Conservation (phyloP, 1,140 invertebrate genomes). For the Ips typographus region DNA sequence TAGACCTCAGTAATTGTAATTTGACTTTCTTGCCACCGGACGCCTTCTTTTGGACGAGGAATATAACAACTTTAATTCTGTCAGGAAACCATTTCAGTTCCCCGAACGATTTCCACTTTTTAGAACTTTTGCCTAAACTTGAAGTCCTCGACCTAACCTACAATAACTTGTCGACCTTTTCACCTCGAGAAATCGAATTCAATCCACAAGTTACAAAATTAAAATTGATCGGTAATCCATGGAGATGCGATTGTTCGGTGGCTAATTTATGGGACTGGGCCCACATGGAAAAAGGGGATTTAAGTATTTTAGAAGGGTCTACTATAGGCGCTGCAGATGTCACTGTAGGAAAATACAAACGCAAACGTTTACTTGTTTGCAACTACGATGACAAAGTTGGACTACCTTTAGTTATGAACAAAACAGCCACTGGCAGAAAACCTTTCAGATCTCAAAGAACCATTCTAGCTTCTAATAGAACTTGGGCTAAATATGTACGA, state of each 20-base stretch:
- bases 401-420: constrained; percentile 49
- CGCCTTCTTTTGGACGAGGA: constrained; percentile 62
- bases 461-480: constrained; percentile 60
- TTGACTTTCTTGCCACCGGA: constrained; percentile 62
- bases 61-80: constrained; percentile 66
- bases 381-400: constrained; percentile 57
- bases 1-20: constrained; percentile 69
- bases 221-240: constrained; percentile 69
- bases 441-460: constrained; percentile 60
- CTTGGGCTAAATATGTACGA: constrained; percentile 71
- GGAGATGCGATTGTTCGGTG: constrained; percentile 69
- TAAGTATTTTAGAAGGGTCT: constrained; percentile 66
- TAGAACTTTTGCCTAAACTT: constrained; percentile 61
- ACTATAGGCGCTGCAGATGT: constrained; percentile 61
- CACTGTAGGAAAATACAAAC: constrained; percentile 59
- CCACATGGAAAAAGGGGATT: constrained; percentile 62
- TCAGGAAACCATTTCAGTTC: constrained; percentile 61
- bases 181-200: constrained; percentile 56
- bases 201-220: constrained; percentile 60
- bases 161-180: constrained; percentile 64
- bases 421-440: constrained; percentile 56
- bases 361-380: constrained; percentile 66
- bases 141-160: constrained; percentile 65
- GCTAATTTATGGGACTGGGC: constrained; percentile 75
- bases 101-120: constrained; percentile 55